Evolutionary conservation across 2,888 invertebrate genomes (phyloP), one percentile per base, ranked within the genome.

Genomic region (Nowickia ferox): DNA sequence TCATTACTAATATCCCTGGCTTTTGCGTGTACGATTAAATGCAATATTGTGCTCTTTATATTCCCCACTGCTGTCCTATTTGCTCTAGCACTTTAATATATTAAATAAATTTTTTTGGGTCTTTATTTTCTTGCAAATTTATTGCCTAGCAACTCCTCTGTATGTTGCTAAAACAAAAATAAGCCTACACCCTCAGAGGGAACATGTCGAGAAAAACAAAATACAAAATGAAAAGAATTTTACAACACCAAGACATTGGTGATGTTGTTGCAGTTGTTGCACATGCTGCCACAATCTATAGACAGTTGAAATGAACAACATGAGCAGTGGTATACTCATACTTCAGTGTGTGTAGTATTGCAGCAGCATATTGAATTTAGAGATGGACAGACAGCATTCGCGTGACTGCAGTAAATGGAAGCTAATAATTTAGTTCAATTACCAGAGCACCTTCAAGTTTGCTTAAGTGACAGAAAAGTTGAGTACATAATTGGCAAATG

Each of bases 101-200:
- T 59, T 59, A 40, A 68, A 59, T 68, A 6, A 63, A 59, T 30
- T 69, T 42, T 66, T 48, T 22, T 61, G 51, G 61, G 38, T 63
- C 19, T 74, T 19, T 15, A 46, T 17, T 61, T n/a, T 30, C 6
- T 38, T 44, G 30, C 19, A 53, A 79, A 71, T 63, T 9, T 61
- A 79, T 79, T 61, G 78, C 78, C 53, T 63, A 61, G 68, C 22
- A 71, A 81, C 81, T 81, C 72, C 81, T 84, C 76, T 81, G 81
- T 72, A 84, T 13, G 51, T 69, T 61, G 66, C 48, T 68, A 3
- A 15, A 72, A n/a, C n/a, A n/a, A 15, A 71, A 78, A 75, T 30
- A 76, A 77, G 68, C 84, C 84, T 84, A 84, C 84, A 81, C 84
- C 84, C 84, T 84, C 84, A 22, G 77, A 81, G 72, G 30, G 74